Evolutionary conservation across 2,113 vertebrate species (phyloP).

Genomic region (Heteronetta atricapilla): DNA sequence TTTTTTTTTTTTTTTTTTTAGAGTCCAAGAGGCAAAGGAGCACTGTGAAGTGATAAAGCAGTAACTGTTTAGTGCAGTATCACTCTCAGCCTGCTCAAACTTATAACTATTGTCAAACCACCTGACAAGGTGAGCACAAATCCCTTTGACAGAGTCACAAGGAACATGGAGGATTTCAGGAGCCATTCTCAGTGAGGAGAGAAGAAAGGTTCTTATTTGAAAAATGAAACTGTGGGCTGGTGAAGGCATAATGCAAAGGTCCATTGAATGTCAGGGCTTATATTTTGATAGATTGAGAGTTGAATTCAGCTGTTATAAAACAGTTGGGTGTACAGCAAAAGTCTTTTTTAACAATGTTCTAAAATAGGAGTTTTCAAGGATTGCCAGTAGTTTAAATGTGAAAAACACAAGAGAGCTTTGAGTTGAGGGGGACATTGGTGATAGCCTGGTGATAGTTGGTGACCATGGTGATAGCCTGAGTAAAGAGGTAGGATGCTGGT

Average conservation of each 20-base stretch:
- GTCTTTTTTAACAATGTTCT: not conserved
- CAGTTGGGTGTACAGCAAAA: not conserved
- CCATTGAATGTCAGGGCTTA: not conserved
- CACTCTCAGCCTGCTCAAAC: not conserved
- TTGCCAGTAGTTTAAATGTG: not conserved
- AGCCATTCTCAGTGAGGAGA: not conserved
- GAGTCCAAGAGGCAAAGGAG: not conserved
- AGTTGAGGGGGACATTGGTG: not conserved
- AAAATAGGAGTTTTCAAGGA: not conserved
- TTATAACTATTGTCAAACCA: not conserved
- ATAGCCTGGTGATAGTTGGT: no score
- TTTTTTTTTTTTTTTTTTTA: not conserved
- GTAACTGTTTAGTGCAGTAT: not conserved
- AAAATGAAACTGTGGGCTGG: not conserved
- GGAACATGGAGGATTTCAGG: not conserved
- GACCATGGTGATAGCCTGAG: not conserved
- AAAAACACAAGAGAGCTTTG: not conserved
- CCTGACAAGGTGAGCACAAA: not conserved
- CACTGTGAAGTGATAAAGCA: not conserved
- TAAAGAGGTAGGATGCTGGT: conserved; percentile 6
- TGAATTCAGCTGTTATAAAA: not conserved
- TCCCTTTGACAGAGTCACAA: not conserved
- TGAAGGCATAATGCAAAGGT: not conserved
- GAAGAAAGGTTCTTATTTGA: not conserved
- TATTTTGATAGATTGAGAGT: not conserved